Base-by-base conservation (phyloP, 2,113 vertebrate species). In the Malurus alboscapulatus region DNA sequence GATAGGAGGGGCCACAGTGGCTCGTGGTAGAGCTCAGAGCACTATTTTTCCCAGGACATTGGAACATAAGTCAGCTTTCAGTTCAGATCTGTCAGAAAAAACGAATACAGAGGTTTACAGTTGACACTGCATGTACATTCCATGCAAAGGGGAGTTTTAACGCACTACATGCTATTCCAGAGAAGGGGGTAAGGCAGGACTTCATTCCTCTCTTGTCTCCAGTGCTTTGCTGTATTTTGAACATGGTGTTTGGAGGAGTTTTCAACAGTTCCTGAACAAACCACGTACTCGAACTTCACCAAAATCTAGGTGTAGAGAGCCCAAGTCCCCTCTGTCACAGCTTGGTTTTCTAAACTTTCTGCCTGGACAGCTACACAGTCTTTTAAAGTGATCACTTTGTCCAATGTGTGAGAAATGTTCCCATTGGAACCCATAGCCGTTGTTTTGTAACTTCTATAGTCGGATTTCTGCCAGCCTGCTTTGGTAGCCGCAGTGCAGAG, bases 81-180 rank as follows among this genome's bases (percentile, higher is more conserved):
- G 18, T 54, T 67, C 29, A 36, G 38, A 36, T 5, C 47, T 71
- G 17, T 14, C n/a, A 63, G 32, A 19, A 72, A 24, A 19, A 17
- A 10, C 16, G 26, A 44, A 36, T 10, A 4, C 40, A 26, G 57
- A 61, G 14, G 5, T 62, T 61, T 34, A 7, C 1, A 0, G n/a
- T 4, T 36, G 21, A 44, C 27, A 44, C 9, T 0, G 0, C 45
- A 36, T 12, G 40, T 27, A 34, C 6, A 0, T 45, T 51, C 10
- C 20, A 15, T 44, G 59, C 24, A 29, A 29, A 57, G 30, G 18
- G 9, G 38, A 32, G 16, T 59, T 59, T 18, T 19, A 84, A 63
- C 26, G 27, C 69, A 5, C 6, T 20, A 9, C n/a, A 13, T 1
- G 2, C 27, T 65, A 1, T 51, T 74, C 57, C 32, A 73, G n/a